Conservation (phyloP, 2,797 vertebrate species). For the Eospalax fontanierii region DNA sequence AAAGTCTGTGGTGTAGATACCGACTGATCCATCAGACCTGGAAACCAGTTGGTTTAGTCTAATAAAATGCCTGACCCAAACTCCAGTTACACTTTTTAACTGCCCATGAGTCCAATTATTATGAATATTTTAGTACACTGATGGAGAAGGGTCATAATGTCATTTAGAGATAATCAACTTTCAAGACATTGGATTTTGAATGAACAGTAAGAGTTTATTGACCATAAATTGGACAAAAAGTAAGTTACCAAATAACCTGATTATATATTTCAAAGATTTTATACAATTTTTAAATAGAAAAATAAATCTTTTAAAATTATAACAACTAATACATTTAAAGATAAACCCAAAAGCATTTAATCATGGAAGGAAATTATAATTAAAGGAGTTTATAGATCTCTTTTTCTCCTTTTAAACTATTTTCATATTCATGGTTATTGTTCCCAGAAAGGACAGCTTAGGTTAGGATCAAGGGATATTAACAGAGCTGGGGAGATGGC, state of each 20-base stretch:
- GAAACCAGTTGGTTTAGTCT: neutral
- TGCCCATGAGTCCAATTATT: neutral
- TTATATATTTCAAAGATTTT: neutral
- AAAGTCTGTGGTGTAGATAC: neutral
- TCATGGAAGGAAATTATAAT: neutral
- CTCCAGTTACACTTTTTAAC: neutral
- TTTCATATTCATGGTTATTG: neutral
- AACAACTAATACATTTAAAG: neutral
- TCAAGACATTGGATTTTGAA: slow-evolving; percentile 27
- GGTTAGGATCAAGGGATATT: neutral
- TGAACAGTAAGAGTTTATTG: neutral
- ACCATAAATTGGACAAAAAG: neutral
- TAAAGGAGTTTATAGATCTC: neutral
- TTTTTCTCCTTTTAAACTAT: slow-evolving; percentile 24
- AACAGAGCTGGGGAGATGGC: neutral
- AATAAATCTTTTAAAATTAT: neutral
- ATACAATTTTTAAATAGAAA: neutral
- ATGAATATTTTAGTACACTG: neutral
- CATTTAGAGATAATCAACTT: neutral
- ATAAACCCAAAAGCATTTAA: neutral
- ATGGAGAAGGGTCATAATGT: neutral
- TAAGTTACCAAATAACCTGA: neutral
- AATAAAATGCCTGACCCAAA: neutral
- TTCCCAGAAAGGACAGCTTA: neutral
- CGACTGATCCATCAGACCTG: neutral